Base-by-base conservation (phyloP, 2,113 vertebrate genomes). In the Meriones unguiculatus region DNA sequence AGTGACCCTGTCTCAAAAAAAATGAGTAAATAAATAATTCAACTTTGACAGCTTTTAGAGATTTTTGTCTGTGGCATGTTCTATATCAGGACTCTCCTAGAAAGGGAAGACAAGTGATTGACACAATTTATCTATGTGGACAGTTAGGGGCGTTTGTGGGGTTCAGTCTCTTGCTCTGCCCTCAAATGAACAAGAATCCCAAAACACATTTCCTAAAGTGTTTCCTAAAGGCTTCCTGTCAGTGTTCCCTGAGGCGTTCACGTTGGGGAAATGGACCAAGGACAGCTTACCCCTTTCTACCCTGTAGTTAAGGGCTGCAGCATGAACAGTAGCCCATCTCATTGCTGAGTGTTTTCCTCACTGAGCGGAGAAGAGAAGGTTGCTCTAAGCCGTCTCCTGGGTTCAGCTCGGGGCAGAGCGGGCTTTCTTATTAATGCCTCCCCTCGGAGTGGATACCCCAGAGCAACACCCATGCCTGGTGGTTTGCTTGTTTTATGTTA, bases 371-470 rank as follows among this genome's bases (percentile, higher is more conserved):
- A 94, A 92, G 88, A 94, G n/a, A 93, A 81, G 65, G 35, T 80
- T 95, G 65, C 89, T 32, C 50, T 70, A 86, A 57, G 80, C 76
- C 65, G 91, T 94, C 72, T 97, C 69, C 50, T 73, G 82, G 93
- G 85, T 92, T 95, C 77, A 95, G 1, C 30, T 87, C 20, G 20
- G 86, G 54, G 38, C 81, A 59, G 67, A 97, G 84, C 89, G 81
- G 38, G 57, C 80, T 91, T 96, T 80, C 88, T 92, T 75, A 92
- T 18, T 78, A 84, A 93, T 77, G 64, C 32, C 50, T 95, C 38
- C 96, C 59, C 77, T 95, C 52, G 59, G 12, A 94, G 76, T 64
- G 35, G 28, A 87, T 90, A 93, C 96, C 77, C 38, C 59, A 52
- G 91, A 92, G 81, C 41, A 30, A 92, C 20, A 35, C 52, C 38